Evolutionary conservation across 35 echinoderm and acorn worm genomes (phyloP), one percentile per base, ranked within the genome.

Genomic region (Anneissia japonica): DNA sequence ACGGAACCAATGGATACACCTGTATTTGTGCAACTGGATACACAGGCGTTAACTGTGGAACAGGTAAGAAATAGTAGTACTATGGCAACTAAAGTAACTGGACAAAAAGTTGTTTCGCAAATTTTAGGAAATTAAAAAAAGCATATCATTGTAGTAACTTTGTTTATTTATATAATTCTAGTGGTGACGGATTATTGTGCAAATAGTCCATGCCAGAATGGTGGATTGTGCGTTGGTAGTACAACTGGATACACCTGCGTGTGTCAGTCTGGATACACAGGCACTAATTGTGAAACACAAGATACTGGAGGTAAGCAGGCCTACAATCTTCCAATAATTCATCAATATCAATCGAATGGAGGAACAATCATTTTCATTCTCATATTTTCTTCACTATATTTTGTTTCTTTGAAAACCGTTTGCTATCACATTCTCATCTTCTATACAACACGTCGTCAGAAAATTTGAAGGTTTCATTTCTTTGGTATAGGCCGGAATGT

Each of bases 231-330:
- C 83, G 2, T 90, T 0, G 31, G 37, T 51, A 75, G 81, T 36
- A 35, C 31, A 23, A 84, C 36, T 75, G 90, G 87, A 9, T 97
- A 93, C 37, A 80, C 37, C 23, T 97, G 94, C 85, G n/a, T 36
- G 46, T 97, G 94, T 82, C 3, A 26, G 0, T 11, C 43, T 19
- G 73, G 87, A 26, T 97, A 82, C 72, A 87, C 81, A n/a, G 94
- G 94, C 45, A 88, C 64, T 4, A 90, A 88, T 72, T 97, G 94
- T 38, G 36, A 86, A 73, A 83, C 85, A 76, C n/a, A n/a, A n/a
- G n/a, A n/a, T n/a, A n/a, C n/a, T n/a, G n/a, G n/a, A n/a, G n/a
- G n/a, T n/a, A n/a, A n/a, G n/a, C n/a, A n/a, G n/a, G n/a, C n/a
- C n/a, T n/a, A n/a, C n/a, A n/a, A n/a, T n/a, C n/a, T n/a, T n/a